Conservation (phyloP, 30 jellyfish, hydroid and myxozoan genomes). For the Aurelia coerulea region DNA sequence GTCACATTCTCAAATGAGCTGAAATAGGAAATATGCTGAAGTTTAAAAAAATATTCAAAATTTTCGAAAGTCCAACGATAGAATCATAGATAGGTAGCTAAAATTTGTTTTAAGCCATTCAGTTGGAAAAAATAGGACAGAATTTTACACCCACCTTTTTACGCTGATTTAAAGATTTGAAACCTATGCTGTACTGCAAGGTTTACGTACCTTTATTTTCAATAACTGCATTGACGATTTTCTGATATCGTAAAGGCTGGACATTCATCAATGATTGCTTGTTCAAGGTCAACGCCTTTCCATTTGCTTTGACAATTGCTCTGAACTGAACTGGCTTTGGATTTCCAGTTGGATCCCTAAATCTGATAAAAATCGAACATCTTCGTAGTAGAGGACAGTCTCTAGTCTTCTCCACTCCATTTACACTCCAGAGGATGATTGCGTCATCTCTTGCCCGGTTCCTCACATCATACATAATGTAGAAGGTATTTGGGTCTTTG, state of each 20-base stretch:
- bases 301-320: constrained; percentile 25
- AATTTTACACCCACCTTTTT: no score
- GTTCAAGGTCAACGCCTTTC: background rate
- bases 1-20: no score
- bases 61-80: no score
- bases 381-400: background rate
- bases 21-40: no score
- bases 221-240: constrained; percentile 1
- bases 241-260: constrained; percentile 11
- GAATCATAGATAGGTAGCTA: no score
- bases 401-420: background rate
- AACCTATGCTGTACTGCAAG: no score
- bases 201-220: constrained; percentile 16
- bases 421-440: constrained; percentile 15
- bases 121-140: no score
- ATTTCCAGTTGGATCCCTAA: no score
- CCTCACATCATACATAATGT: constrained; percentile 18
- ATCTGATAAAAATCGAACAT: constrained; percentile 13
- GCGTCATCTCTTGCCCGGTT: constrained; percentile 24
- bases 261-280: background rate
- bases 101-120: no score
- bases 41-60: no score
- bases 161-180: no score
- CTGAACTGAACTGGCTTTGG: constrained; percentile 2
- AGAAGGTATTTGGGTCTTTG: constrained; percentile 13